Conservation (phyloP, 2,888 invertebrate species). For the Escarpia spicata region DNA sequence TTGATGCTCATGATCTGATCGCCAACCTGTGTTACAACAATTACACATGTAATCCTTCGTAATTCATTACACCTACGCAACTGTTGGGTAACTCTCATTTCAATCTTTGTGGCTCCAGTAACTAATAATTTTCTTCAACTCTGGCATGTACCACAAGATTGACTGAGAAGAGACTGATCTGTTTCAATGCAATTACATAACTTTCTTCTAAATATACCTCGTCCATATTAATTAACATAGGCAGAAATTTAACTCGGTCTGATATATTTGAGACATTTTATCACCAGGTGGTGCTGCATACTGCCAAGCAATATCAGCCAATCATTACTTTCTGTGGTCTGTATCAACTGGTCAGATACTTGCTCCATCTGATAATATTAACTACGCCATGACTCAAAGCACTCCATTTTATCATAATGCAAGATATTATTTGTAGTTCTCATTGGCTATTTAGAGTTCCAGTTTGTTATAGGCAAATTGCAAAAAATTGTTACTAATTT, state of each 20-base stretch:
- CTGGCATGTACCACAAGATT: background rate
- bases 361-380: background rate
- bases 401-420: background rate
- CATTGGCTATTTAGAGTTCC: background rate
- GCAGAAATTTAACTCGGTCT: background rate
- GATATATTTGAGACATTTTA: background rate
- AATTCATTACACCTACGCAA: background rate
- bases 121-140: background rate
- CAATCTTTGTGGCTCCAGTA: too few relatives aligned
- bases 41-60: background rate
- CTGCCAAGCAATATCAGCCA: background rate
- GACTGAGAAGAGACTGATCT: too few relatives aligned
- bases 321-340: background rate
- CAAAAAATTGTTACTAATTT: background rate
- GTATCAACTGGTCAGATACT: background rate
- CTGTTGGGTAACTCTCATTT: background rate
- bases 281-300: background rate
- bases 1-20: slow-evolving; percentile 64
- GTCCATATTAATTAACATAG: background rate
- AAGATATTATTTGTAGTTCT: background rate
- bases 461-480: background rate
- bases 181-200: too few relatives aligned
- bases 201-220: background rate
- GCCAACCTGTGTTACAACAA: slow-evolving; percentile 49
- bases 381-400: background rate